A percentile compares a stretch with the other conserved stretches of the same genome.
These are phyloP conservation scores for Myotis planiceps DNA, from an alignment of 2,797 vertebrate species.

Conservation along the genomic window DNA sequence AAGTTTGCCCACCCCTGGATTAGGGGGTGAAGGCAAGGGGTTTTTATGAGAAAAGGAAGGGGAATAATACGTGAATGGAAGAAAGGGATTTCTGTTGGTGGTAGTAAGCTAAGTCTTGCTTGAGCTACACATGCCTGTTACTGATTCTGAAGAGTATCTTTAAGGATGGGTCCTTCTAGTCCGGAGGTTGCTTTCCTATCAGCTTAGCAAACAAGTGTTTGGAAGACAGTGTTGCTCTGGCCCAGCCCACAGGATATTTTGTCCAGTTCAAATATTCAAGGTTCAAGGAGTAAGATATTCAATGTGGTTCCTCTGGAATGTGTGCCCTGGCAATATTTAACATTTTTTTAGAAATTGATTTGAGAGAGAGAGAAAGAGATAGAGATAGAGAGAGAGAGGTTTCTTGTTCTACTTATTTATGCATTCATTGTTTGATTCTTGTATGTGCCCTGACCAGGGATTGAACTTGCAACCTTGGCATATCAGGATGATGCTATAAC, in stretches of 20 bases:
- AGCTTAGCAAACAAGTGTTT: not conserved
- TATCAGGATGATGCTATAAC: too few relatives aligned
- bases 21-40: not conserved
- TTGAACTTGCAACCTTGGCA: too few relatives aligned
- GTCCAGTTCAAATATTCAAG: not conserved
- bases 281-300: not conserved
- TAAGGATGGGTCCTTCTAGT: not conserved
- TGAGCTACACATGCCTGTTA: not conserved
- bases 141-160: not conserved
- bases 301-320: not conserved
- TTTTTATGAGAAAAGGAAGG: not conserved
- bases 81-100: not conserved
- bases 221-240: too few relatives aligned
- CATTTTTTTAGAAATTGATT: too few relatives aligned
- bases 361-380: too few relatives aligned
- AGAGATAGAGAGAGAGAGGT: too few relatives aligned
- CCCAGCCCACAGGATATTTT: not conserved
- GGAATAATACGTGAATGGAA: not conserved
- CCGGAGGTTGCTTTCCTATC: not conserved
- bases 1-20: too few relatives aligned
- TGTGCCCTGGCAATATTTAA: not conserved
- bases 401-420: too few relatives aligned
- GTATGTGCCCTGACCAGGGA: too few relatives aligned
- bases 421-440: too few relatives aligned
- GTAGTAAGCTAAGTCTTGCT: not conserved